phyloP scores from a whole-genome alignment of 2,797 vertebrate genomes.

The Melanotaenia parkinsoni region DNA sequence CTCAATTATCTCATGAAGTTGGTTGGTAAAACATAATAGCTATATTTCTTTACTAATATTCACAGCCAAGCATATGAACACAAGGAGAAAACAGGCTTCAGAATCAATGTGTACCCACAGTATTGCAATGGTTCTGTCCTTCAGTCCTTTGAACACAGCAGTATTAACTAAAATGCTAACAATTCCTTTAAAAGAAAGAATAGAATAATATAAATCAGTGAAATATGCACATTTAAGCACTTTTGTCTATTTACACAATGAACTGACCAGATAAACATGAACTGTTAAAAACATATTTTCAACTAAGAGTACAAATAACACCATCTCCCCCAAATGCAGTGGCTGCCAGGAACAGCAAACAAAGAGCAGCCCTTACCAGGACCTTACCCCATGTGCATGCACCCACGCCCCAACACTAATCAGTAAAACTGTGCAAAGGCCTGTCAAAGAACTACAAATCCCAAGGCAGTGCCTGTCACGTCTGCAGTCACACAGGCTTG shows the following conservation, averaged over 20 bases:
- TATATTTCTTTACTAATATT: conserved; percentile 21
- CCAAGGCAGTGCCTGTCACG: conserved; percentile 60
- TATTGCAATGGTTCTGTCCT: neutral
- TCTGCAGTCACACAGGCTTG: conserved; percentile 70
- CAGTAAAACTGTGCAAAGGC: conserved; percentile 51
- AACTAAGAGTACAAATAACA: conserved; percentile 17
- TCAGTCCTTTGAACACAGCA: neutral
- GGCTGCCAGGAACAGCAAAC: conserved; percentile 27
- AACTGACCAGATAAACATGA: neutral
- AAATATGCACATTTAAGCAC: neutral
- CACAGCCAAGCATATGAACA: conserved; percentile 14
- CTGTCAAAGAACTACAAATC: conserved; percentile 68
- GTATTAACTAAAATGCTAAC: neutral
- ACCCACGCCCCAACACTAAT: conserved; percentile 40
- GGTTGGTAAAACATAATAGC: conserved; percentile 43
- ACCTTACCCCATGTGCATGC: conserved; percentile 10
- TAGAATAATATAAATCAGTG: neutral
- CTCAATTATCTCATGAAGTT: conserved; percentile 2
- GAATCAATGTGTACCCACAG: neutral
- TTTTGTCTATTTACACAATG: conserved; percentile 12
- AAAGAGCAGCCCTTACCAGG: conserved; percentile 27
- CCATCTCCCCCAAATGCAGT: conserved; percentile 15
- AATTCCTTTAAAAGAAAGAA: neutral
- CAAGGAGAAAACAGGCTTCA: neutral
- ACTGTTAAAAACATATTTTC: neutral